A percentile compares a stretch with the other conserved stretches of the same genome.
Evolutionary conservation across 2,113 vertebrate genomes (phyloP).

Genomic region (Notarius lentiginosus): DNA sequence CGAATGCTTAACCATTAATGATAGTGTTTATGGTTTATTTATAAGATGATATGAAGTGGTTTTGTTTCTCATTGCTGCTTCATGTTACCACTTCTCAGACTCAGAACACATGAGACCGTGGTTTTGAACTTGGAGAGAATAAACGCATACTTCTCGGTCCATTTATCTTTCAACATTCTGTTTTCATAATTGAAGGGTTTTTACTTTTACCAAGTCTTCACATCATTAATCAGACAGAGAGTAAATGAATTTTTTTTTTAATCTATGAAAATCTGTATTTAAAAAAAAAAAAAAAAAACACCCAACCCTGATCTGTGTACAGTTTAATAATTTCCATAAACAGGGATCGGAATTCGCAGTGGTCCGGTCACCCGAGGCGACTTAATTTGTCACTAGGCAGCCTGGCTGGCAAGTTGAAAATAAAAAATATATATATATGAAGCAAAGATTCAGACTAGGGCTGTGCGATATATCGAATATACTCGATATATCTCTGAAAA

Average conservation of each 20-base stretch:
- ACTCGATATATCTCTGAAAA: too few species aligned
- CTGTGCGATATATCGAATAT: too few species aligned
- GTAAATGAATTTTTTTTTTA: background rate
- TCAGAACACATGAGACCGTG: constrained; percentile 11
- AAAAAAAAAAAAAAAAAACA: background rate
- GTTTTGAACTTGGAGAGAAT: constrained; percentile 8
- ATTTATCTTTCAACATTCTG: constrained; percentile 6
- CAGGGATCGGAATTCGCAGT: too few species aligned
- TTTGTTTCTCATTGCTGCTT: background rate
- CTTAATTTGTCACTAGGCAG: too few species aligned
- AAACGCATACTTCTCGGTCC: constrained; percentile 10
- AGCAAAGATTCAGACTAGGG: too few species aligned
- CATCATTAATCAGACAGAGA: background rate
- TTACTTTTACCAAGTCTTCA: background rate
- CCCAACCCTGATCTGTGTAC: background rate
- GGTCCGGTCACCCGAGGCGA: too few species aligned
- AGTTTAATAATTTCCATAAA: background rate
- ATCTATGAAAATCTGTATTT: background rate
- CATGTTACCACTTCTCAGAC: constrained; percentile 13
- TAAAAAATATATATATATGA: too few species aligned
- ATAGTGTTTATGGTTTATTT: background rate
- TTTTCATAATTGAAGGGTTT: background rate
- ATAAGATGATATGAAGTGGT: background rate
- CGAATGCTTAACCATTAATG: background rate
- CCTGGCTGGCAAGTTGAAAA: too few species aligned